Percentiles rank a stretch among this genome's conserved stretches.
Evolutionary conservation across 1,140 invertebrate genomes (phyloP).

Genomic region (Oryctes rhinoceros): DNA sequence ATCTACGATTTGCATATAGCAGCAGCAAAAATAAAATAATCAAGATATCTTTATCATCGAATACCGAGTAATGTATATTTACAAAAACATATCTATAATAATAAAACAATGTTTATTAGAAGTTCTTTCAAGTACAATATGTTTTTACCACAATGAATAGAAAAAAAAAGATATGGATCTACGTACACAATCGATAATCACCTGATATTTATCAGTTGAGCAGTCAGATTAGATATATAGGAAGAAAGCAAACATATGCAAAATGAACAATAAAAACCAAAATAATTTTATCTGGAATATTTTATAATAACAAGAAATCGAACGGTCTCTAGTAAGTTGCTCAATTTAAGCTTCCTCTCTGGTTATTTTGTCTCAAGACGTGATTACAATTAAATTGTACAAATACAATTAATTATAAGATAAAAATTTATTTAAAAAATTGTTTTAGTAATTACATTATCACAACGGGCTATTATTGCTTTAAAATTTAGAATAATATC

Average conservation of each 20-base stretch:
- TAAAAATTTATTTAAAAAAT: slow-evolving; percentile 26
- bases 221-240: neutral
- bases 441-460: slow-evolving; percentile 22
- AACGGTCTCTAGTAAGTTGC: neutral
- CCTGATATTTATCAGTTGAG: slow-evolving; percentile 3
- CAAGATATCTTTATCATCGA: neutral
- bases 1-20: no score
- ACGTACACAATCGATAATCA: slow-evolving; percentile 21
- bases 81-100: slow-evolving; percentile 23
- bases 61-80: neutral
- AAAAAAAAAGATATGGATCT: neutral
- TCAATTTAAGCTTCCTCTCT: slow-evolving; percentile 1
- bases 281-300: neutral
- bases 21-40: neutral
- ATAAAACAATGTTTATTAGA: slow-evolving; percentile 38
- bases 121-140: slow-evolving; percentile 33
- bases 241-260: neutral
- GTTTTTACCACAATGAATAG: slow-evolving; percentile 5
- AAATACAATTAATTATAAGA: slow-evolving; percentile 21
- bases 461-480: slow-evolving; percentile 21
- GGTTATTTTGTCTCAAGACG: neutral
- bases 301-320: neutral
- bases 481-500: neutral
- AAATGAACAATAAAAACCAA: slow-evolving; percentile 10
- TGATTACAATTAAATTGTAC: slow-evolving; percentile 30